Evolutionary conservation across 2,888 invertebrate genomes (phyloP).

Genomic region (Fissipunctia ypsillon): DNA sequence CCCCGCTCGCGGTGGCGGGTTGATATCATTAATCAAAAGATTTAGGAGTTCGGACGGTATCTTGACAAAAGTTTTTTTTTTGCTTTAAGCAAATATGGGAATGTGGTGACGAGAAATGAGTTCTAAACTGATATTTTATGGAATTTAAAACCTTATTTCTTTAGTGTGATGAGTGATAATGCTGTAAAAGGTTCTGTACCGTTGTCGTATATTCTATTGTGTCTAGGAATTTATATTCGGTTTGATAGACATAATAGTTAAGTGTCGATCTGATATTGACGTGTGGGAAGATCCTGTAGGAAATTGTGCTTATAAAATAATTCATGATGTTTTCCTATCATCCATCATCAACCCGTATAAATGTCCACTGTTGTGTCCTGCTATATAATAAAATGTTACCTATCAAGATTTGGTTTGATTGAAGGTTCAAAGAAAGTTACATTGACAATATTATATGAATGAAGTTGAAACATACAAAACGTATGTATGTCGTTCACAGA

Average conservation of each 20-base stretch:
- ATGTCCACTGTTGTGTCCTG: conserved; percentile 9
- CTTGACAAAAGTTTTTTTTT: conserved; percentile 86
- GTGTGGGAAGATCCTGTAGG: conserved; percentile 63
- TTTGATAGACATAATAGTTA: conserved; percentile 64
- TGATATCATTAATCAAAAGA: conserved; percentile 86
- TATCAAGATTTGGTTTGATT: not conserved
- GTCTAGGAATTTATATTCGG: conserved; percentile 58
- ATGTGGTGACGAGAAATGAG: conserved; percentile 68
- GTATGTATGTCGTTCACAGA: not conserved
- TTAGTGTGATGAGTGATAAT: not conserved
- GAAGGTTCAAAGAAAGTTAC: not conserved
- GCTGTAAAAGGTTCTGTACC: not conserved
- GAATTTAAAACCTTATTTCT: conserved; percentile 13
- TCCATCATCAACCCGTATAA: conserved; percentile 35
- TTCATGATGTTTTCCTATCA: conserved; percentile 25
- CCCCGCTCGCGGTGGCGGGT: conserved; percentile 77
- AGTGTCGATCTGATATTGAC: conserved; percentile 53
- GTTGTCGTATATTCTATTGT: conserved; percentile 47
- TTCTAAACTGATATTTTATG: not conserved
- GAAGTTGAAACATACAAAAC: not conserved
- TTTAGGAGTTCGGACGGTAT: conserved; percentile 76
- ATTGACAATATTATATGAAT: not conserved
- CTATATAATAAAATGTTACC: not conserved
- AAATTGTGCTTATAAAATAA: conserved; percentile 41
- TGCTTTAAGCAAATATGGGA: conserved; percentile 87